phyloP scores from a whole-genome alignment of 2,113 vertebrate species.

The Ranitomeya imitator region DNA sequence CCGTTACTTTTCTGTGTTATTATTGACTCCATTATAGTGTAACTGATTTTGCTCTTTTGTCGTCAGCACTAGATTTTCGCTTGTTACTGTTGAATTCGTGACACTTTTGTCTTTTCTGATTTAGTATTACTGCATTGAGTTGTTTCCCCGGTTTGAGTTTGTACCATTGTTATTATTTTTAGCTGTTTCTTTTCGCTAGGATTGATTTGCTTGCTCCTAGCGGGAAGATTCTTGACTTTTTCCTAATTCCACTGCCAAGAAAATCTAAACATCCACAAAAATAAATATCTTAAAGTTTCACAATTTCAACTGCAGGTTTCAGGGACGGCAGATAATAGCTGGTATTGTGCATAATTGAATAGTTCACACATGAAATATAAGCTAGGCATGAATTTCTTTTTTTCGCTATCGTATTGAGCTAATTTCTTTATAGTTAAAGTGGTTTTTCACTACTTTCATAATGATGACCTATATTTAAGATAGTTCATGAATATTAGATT shows the following conservation, averaged over 20 bases:
- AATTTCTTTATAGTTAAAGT: too few species aligned
- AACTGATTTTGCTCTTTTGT: neutral
- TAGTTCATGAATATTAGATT: too few species aligned
- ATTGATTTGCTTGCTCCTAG: neutral
- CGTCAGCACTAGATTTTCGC: neutral
- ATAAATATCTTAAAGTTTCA: neutral
- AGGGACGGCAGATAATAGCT: neutral
- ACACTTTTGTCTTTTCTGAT: neutral
- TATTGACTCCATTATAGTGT: neutral
- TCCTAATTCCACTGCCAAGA: neutral
- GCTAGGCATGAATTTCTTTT: neutral
- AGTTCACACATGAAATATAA: neutral
- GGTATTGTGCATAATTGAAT: neutral
- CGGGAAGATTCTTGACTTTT: constrained; percentile 1
- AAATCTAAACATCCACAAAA: neutral
- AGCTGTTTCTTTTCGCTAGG: neutral
- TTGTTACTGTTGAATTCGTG: neutral
- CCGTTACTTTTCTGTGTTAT: neutral
- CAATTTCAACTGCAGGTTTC: neutral
- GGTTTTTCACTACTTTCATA: too few species aligned
- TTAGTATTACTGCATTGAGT: neutral
- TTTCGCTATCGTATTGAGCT: neutral
- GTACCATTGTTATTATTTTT: constrained; percentile 19
- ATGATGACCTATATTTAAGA: too few species aligned
- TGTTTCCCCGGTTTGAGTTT: neutral